Evolutionary conservation across 2,888 invertebrate species (phyloP).

Genomic region (Orchesellides sinensis): DNA sequence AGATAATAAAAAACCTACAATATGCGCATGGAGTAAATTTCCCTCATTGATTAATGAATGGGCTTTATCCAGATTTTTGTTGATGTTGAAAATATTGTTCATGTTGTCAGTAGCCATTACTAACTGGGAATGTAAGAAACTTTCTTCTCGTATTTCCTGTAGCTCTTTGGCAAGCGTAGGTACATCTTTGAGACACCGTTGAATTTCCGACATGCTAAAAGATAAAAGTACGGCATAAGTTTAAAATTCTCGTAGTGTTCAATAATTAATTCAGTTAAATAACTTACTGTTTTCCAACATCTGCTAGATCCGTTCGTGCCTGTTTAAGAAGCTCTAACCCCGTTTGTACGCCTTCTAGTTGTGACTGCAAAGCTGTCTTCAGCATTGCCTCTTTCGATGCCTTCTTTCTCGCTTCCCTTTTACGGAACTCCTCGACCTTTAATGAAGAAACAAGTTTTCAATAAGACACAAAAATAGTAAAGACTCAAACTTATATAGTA

Average conservation of each 20-base stretch:
- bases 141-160: slow-evolving; percentile 92
- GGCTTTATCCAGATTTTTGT: slow-evolving; percentile 96
- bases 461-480: no score
- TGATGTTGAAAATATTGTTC: slow-evolving; percentile 98
- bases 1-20: slow-evolving; percentile 81
- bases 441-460: background rate
- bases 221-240: background rate
- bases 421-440: slow-evolving; percentile 87
- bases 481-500: no score
- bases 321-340: slow-evolving; percentile 93
- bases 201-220: slow-evolving; percentile 86
- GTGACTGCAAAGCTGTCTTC: slow-evolving; percentile 99
- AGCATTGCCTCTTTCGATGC: slow-evolving; percentile 95
- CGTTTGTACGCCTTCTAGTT: slow-evolving; percentile 96
- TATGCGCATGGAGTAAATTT: slow-evolving; percentile 95
- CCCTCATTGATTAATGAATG: slow-evolving; percentile 96
- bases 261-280: no score
- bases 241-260: no score
- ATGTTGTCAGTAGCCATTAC: slow-evolving; percentile 98
- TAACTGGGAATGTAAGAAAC: slow-evolving; percentile 96
- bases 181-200: slow-evolving; percentile 85
- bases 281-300: slow-evolving; percentile 83
- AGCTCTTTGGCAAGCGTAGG: slow-evolving; percentile 89
- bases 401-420: slow-evolving; percentile 86
- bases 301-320: slow-evolving; percentile 88